Evolutionary conservation across 1,140 invertebrate genomes (phyloP), one percentile per base, ranked within the genome.

Genomic region (Proales similis): DNA sequence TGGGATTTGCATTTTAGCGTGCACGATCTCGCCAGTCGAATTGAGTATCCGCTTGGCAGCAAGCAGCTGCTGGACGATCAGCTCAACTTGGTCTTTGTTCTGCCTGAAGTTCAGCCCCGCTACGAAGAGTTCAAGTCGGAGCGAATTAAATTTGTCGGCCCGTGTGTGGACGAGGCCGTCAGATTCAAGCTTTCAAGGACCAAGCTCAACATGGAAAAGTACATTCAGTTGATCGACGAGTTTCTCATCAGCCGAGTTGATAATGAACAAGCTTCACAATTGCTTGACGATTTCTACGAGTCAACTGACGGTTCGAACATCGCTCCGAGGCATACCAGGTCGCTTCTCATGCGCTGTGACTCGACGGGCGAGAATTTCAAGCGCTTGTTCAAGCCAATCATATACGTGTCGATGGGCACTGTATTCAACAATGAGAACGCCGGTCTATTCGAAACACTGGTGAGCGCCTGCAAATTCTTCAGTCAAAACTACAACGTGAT

Each of bases 361-460:
- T 57, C 51, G 22, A 57, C 51, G 14, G 51, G 51, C 11, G 51
- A 57, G 17, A 57, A 57, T 27, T 57, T 57, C 51, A 57, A 57
- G 30, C 39, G 45, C 17, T 22, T 42, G 27, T 29, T 29, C 11
- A 57, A 57, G 14, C 51, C 51, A 5, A 57, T 57, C 1, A 57
- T 57, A 26, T 57, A 57, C 30, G 51, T 57, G 4, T 57, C 51
- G 22, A 57, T 57, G 51, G 51, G 51, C 4, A 57, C 51, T 57
- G 51, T 57, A 6, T 57, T 57, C 17, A 57, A 57, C 20, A 57
- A 57, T 39, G 51, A 57, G n/a, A 57, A 57, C 45, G 39, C 51
- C 2, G 11, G 45, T 39, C 20, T 57, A 20, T 57, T 57, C n/a
- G 19, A 22, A 39, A 57, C 19, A 24, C 24, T 57, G 3, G 32